Evolutionary conservation across 2,113 vertebrate species (phyloP).

Genomic region (Corapipo altera): DNA sequence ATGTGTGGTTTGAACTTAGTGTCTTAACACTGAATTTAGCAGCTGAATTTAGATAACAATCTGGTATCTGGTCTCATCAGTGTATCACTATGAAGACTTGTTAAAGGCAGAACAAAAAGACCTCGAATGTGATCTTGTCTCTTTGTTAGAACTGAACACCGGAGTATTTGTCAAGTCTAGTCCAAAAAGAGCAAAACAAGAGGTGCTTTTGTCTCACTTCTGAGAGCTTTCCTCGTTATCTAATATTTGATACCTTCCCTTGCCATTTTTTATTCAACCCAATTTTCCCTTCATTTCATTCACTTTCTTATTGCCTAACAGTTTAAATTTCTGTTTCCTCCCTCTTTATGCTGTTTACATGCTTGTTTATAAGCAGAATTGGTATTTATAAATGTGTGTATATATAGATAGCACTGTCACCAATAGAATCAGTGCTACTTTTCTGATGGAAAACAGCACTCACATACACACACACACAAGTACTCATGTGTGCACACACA

Average conservation of each 20-base stretch:
- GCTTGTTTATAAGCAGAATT: neutral
- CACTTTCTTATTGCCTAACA: neutral
- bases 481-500: rapidly evolving
- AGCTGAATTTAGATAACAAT: conserved; percentile 71
- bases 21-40: conserved; percentile 68
- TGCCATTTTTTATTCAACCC: neutral
- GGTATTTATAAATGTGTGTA: neutral
- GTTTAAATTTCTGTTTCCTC: neutral
- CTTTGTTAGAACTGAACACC: conserved; percentile 13
- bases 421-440: neutral
- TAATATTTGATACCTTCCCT: neutral
- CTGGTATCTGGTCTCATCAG: conserved; percentile 68
- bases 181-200: conserved; percentile 35
- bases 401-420: neutral
- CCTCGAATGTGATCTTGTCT: conserved; percentile 47
- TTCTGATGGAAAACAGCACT: neutral
- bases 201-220: neutral
- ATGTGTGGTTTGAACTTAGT: conserved; percentile 63
- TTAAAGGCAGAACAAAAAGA: conserved; percentile 66
- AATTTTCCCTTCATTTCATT: neutral
- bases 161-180: neutral
- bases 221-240: neutral
- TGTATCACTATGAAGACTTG: conserved; percentile 61
- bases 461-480: rapidly evolving
- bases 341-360: neutral